These are phyloP conservation scores for Furcula furcula DNA, from an alignment of 2,888 invertebrate species.

Conservation along the genomic window DNA sequence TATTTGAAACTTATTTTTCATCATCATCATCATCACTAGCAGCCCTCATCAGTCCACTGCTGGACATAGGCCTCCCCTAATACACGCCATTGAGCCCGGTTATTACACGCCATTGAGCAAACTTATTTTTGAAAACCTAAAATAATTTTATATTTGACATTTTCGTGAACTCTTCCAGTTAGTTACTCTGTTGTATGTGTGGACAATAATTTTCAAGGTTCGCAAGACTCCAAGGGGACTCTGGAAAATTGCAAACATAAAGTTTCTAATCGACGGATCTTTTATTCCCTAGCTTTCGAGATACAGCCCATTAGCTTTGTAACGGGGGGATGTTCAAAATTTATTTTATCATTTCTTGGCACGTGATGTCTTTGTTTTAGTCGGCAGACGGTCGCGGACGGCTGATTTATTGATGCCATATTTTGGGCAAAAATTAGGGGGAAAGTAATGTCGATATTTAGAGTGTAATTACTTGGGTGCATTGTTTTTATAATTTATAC, in stretches of 20 bases:
- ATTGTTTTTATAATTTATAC: slow-evolving; percentile 27
- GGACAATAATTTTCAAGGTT: slow-evolving; percentile 39
- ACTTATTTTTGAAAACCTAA: too few species aligned
- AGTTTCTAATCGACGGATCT: slow-evolving; percentile 81
- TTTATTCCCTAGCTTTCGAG: slow-evolving; percentile 76
- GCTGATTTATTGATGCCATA: slow-evolving; percentile 36
- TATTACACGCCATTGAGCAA: too few species aligned
- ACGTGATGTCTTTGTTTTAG: slow-evolving; percentile 76
- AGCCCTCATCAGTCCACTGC: too few species aligned
- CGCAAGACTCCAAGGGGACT: slow-evolving; percentile 44
- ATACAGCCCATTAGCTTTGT: slow-evolving; percentile 80
- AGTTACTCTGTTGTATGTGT: slow-evolving; percentile 35
- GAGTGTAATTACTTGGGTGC: slow-evolving; percentile 30
- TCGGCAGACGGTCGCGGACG: slow-evolving; percentile 35
- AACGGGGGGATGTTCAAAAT: slow-evolving; percentile 76
- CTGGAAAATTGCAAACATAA: slow-evolving; percentile 79
- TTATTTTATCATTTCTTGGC: slow-evolving; percentile 80
- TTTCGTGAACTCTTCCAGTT: too few species aligned
- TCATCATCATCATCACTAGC: too few species aligned
- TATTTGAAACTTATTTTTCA: too few species aligned
- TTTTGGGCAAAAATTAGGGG: slow-evolving; percentile 21
- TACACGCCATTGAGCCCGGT: too few species aligned
- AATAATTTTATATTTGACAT: too few species aligned
- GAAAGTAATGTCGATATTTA: slow-evolving; percentile 19
- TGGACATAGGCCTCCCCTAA: too few species aligned